These are phyloP conservation scores for Papilio xuthus DNA, from an alignment of 1,140 invertebrate genomes.

Conservation along the genomic window DNA sequence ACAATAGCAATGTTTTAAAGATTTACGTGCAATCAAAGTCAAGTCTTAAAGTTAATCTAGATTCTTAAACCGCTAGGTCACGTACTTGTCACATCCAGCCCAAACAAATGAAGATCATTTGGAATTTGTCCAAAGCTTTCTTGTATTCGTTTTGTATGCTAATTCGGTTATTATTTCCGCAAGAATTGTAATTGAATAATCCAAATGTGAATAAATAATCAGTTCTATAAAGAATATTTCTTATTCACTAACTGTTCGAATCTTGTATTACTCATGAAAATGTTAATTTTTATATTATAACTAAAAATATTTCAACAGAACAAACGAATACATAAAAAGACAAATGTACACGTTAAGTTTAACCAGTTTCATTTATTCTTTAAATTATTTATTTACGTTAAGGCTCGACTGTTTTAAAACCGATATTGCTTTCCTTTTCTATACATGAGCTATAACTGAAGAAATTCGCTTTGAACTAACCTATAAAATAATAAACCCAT, in stretches of 20 bases:
- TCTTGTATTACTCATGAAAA: neutral
- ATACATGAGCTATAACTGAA: no score
- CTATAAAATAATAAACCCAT: no score
- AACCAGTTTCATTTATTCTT: no score
- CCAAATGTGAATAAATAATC: conserved; percentile 3
- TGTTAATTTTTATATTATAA: neutral
- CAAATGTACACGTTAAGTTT: no score
- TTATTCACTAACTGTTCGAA: neutral
- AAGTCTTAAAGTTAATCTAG: neutral
- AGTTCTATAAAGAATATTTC: neutral
- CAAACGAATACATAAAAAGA: no score
- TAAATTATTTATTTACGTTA: no score
- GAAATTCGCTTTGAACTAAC: no score
- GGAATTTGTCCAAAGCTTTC: conserved; percentile 6
- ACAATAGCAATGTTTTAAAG: neutral
- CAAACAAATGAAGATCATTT: conserved; percentile 21
- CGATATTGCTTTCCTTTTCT: no score
- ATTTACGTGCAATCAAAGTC: neutral
- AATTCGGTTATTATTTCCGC: conserved; percentile 2
- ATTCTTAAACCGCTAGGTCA: neutral
- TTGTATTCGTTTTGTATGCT: conserved; percentile 13
- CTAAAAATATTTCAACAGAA: no score
- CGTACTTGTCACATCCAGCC: neutral
- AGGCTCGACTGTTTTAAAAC: no score
- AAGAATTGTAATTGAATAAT: conserved; percentile 20